Evolutionary conservation across 2,797 vertebrate genomes (phyloP).

Genomic region (Darevskia mixta): DNA sequence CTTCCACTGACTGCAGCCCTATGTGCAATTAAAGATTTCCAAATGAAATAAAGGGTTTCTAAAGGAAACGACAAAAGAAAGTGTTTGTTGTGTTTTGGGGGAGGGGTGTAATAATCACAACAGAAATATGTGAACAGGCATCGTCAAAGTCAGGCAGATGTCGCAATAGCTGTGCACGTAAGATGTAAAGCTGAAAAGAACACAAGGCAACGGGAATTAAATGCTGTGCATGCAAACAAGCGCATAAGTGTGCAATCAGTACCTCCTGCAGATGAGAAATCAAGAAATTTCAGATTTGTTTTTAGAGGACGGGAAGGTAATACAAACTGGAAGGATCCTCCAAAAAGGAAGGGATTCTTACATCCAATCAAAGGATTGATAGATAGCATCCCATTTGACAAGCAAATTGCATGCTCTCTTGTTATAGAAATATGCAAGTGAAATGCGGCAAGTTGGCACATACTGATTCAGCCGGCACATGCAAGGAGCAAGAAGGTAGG

Average conservation of each 20-base stretch:
- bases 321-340: constrained; percentile 31
- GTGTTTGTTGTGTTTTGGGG: not conserved
- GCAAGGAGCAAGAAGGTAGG: not conserved
- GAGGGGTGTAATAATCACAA: not conserved
- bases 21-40: constrained; percentile 42
- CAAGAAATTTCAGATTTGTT: constrained; percentile 45
- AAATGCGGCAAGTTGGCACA: constrained; percentile 12
- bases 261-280: constrained; percentile 55
- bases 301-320: constrained; percentile 34
- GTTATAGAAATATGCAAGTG: constrained; percentile 52
- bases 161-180: constrained; percentile 16
- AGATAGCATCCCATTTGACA: constrained; percentile 51
- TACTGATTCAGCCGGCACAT: not conserved
- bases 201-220: not conserved
- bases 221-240: constrained; percentile 22
- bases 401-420: constrained; percentile 34
- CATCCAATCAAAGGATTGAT: constrained; percentile 30
- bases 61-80: constrained; percentile 35
- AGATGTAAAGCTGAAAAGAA: constrained; percentile 27
- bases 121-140: constrained; percentile 1
- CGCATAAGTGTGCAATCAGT: constrained; percentile 45
- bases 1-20: not conserved
- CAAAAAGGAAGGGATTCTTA: constrained; percentile 28
- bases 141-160: constrained; percentile 22
- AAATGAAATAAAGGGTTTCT: constrained; percentile 26